Base-by-base conservation (phyloP, 1,140 invertebrate genomes). In the Brachionus plicatilis region DNA sequence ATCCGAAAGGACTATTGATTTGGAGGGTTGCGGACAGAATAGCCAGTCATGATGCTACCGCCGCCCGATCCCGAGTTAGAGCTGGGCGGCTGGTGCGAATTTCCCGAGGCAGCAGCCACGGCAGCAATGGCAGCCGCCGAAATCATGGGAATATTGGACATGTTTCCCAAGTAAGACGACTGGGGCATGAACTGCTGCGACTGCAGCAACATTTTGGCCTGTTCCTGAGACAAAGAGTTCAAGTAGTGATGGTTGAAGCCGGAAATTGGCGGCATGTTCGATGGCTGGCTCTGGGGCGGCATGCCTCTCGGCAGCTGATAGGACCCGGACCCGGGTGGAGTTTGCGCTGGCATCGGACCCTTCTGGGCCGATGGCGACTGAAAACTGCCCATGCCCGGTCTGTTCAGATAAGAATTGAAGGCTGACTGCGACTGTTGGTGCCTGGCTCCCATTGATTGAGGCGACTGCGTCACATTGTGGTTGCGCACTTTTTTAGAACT, bases 41-140 rank as follows among this genome's bases (percentile, higher is more conserved):
- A 76, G 53, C 72, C 72, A 76, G 43, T 50, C 41, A 50, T 76
- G 27, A 76, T 76, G 27, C 72, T 76, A 0, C 72, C 72, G 53
- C 68, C 17, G 9, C 68, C 37, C 7, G 33, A 43, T 7, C 33
- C 41, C 14, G 33, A 43, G 24, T 29, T 50, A 12, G 43, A 20
- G 27, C 20, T 47, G 0, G 43, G 43, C n/a, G 43, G 43, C n/a
- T 29, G 43, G 43, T 75, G 33, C 37, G 72, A 4, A 6, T 27
- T 76, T 14, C n/a, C n/a, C 7, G 33, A 14, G n/a, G 37, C n/a
- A 0, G 70, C 70, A 17, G 33, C 41, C 1, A 41, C 70, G 2
- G 72, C 72, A 27, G 72, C 72, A 50, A 50, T 14, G 43, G 45
- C 43, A 2, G 45, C 72, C 7, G 72, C 72, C 8, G 72, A 45